Conservation (phyloP, 92 coral and sea anemone genomes). For the Actinernus sp. region DNA sequence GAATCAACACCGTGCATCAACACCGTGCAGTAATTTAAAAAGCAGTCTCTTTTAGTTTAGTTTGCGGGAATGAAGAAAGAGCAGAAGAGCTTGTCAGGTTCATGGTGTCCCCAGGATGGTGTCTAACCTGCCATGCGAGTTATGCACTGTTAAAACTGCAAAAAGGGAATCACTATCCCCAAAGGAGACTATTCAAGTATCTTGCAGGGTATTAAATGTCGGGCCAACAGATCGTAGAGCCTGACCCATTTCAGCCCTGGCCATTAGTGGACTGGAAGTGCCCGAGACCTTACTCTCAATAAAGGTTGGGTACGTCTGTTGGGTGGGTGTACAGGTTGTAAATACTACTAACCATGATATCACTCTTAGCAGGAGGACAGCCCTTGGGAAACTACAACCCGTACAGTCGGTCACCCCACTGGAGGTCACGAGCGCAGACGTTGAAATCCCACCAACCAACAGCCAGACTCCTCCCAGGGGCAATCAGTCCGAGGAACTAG, state of each 20-base stretch:
- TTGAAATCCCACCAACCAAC: too few species aligned
- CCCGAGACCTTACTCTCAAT: slow-evolving; percentile 11
- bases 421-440: slow-evolving; percentile 17
- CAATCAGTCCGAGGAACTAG: too few species aligned
- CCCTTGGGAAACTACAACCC: slow-evolving; percentile 33
- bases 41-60: neutral
- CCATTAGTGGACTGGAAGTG: slow-evolving; percentile 24
- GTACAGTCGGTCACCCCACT: slow-evolving; percentile 51
- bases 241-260: slow-evolving; percentile 35
- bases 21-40: too few species aligned
- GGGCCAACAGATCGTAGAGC: slow-evolving; percentile 47
- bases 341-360: slow-evolving; percentile 4
- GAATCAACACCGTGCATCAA: too few species aligned
- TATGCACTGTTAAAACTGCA: slow-evolving; percentile 37
- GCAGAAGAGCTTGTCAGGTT: slow-evolving; percentile 37
- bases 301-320: neutral
- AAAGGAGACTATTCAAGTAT: neutral
- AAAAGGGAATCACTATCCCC: slow-evolving; percentile 18
- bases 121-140: slow-evolving; percentile 4
- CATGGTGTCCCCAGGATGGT: too few species aligned
- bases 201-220: slow-evolving; percentile 27
- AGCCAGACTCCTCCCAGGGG: too few species aligned
- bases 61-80: neutral
- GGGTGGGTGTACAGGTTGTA: neutral
- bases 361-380: slow-evolving; percentile 19